Base-by-base conservation (phyloP, 2,113 vertebrate genomes). In the Haemorhous mexicanus region DNA sequence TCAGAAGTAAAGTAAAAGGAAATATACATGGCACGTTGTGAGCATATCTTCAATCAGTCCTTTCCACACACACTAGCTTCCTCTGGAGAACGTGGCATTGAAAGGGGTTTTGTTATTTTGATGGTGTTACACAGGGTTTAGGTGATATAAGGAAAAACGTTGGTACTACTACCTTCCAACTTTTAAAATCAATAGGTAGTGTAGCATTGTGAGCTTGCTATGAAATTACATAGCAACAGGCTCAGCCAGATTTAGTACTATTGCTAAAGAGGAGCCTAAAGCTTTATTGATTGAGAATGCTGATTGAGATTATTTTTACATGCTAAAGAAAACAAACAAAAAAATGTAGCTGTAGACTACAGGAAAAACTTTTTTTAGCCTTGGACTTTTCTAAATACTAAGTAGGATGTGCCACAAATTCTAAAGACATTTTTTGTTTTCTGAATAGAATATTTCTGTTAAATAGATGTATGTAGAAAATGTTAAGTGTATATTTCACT, bases 11-110 rank as follows among this genome's bases (percentile, higher is more conserved):
- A 41, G 15, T 30, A 44, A 41, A 21, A 37, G 43, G 43, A 32
- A 32, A 23, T 4, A 13, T 3, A 41, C 2, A 4, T 7, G 24
- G 6, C 20, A 41, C 4, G 1, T 18, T 50, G 37, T 35, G 1
- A 44, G 13, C 14, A 2, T 0, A 4, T 52, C 49, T 87, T 80
- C 55, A 30, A 4, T 13, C 41, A 10, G 7, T 46, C 19, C 26
- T 39, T 49, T 72, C 19, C 1, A 2, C 33, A 30, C 19, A 39
- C 19, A 41, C 2, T 3, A 23, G 21, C 50, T 84, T 28, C 19
- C n/a, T 74, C 43, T 59, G 28, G 32, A 63, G 28, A 55, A 9
- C 15, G 12, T 2, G 13, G 9, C 32, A 49, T 2, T 17, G 14
- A 73, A 69, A 76, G 9, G 10, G 7, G 9, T 35, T 69, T 76